Conservation (phyloP, 2,888 invertebrate genomes). For the Rhingia campestris region DNA sequence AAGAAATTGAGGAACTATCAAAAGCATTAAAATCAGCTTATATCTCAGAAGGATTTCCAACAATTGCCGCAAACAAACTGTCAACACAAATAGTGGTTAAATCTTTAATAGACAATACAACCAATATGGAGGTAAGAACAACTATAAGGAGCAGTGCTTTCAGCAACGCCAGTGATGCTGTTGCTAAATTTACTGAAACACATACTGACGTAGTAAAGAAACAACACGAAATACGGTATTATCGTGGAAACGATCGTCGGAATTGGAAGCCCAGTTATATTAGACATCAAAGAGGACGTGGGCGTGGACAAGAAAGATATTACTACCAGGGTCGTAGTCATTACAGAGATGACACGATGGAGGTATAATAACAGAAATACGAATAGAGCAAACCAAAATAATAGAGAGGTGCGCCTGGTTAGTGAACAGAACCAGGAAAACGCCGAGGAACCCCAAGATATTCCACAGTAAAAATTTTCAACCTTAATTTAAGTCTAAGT, state of each 20-base stretch:
- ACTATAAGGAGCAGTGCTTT: conserved; percentile 1
- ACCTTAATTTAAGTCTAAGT: no score
- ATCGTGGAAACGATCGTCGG: no score
- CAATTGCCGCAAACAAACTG: conserved; percentile 16
- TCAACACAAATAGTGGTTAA: conserved; percentile 19
- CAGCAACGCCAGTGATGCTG: conserved; percentile 9
- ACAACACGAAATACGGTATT: background rate
- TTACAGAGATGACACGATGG: background rate
- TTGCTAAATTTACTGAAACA: conserved; percentile 9
- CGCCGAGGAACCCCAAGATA: conserved; percentile 8
- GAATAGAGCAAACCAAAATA: background rate
- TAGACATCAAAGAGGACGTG: conserved; percentile 3
- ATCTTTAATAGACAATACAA: conserved; percentile 9
- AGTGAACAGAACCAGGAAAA: conserved; percentile 27
- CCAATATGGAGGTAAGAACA: background rate
- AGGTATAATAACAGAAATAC: conserved; percentile 1
- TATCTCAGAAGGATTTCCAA: conserved; percentile 18
- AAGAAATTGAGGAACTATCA: conserved; percentile 6
- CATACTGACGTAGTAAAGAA: conserved; percentile 3
- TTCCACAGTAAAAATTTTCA: no score
- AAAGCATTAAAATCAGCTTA: conserved; percentile 17
- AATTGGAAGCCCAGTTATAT: no score
- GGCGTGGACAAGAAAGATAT: background rate
- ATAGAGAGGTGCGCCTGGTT: conserved; percentile 21
- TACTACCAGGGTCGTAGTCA: background rate